Evolutionary conservation across 2,113 vertebrate species (phyloP).

Genomic region (Motacilla tschutschensis): DNA sequence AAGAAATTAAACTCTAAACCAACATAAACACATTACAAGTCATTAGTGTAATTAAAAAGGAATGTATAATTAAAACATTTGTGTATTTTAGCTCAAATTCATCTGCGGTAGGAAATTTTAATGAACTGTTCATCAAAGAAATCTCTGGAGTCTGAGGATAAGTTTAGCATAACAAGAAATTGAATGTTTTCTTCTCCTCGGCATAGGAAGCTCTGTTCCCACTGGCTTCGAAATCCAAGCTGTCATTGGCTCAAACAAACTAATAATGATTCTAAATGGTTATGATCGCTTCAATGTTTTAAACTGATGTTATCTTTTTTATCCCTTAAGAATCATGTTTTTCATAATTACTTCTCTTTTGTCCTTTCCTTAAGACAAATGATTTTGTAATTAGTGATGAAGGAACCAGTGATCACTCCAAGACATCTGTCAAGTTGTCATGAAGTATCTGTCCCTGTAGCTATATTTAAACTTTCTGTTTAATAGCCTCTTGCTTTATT

Average conservation of each 20-base stretch:
- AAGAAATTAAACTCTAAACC: conserved; percentile 85
- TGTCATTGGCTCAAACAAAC: conserved; percentile 80
- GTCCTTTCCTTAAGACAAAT: conserved; percentile 86
- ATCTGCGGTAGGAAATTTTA: conserved; percentile 78
- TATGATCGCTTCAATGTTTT: conserved; percentile 81
- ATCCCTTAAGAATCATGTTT: conserved; percentile 84
- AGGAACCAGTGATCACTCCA: conserved; percentile 78
- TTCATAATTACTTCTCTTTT: conserved; percentile 86
- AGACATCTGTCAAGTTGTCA: conserved; percentile 86
- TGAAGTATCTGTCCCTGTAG: conserved; percentile 83
- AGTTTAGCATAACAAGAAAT: conserved; percentile 82
- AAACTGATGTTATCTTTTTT: conserved; percentile 84
- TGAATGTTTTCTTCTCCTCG: conserved; percentile 69
- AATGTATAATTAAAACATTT: conserved; percentile 87
- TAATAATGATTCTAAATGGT: conserved; percentile 84
- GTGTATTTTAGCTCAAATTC: conserved; percentile 85
- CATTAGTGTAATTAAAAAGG: conserved; percentile 86
- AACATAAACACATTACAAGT: conserved; percentile 85
- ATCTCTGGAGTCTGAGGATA: conserved; percentile 77
- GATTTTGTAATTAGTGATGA: conserved; percentile 86
- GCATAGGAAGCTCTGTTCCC: conserved; percentile 67
- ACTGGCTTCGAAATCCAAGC: conserved; percentile 69
- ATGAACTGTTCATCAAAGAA: conserved; percentile 84
- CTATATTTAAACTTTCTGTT: conserved; percentile 86
- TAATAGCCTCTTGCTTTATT: conserved; percentile 84